Evolutionary conservation across 2,113 vertebrate species (phyloP), one percentile per base, ranked within the genome.

Genomic region (Rynchops niger): DNA sequence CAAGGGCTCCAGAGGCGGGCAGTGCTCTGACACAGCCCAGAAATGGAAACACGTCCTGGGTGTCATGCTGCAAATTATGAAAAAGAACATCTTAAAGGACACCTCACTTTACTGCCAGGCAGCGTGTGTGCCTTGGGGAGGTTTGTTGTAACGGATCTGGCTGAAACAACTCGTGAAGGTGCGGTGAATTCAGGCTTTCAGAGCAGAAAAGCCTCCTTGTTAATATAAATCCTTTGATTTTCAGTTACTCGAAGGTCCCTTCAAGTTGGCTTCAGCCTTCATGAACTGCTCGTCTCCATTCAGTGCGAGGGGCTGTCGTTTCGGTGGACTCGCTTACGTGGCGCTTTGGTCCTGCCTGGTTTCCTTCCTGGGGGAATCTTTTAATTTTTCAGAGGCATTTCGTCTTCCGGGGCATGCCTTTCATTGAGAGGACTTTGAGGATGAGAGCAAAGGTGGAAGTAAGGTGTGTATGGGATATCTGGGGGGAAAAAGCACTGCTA

Each of bases 141-240:
- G 38, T 21, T 18, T 20, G 15, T 21, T 0, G 1, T 53, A 18
- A 40, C 0, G 3, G 10, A 9, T 59, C 11, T 49, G 56, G 26
- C 30, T 27, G 21, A 43, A 61, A n/a, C 15, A 10, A 2, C 27
- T 21, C 1, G 0, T 23, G 62, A 27, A 15, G 11, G 14, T 45
- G 43, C 0, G 1, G 34, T 34, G 47, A 71, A 40, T 36, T 47
- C 15, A 59, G 40, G 9, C 79, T 66, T 74, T 71, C 52, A 34
- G 50, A 47, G 21, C 36, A 66, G 40, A 76, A 55, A 43, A 67
- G 19, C 32, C 21, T 80, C 43, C 20, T 62, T 69, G 23, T 40
- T 47, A 29, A 27, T 59, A 56, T 79, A 76, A 9, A 0, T 4
- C 30, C 34, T 19, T 58, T 78, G 61, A 29, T 72, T 82, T 53